Base-by-base conservation (phyloP, 2,113 vertebrate species). In the Polypterus senegalus region DNA sequence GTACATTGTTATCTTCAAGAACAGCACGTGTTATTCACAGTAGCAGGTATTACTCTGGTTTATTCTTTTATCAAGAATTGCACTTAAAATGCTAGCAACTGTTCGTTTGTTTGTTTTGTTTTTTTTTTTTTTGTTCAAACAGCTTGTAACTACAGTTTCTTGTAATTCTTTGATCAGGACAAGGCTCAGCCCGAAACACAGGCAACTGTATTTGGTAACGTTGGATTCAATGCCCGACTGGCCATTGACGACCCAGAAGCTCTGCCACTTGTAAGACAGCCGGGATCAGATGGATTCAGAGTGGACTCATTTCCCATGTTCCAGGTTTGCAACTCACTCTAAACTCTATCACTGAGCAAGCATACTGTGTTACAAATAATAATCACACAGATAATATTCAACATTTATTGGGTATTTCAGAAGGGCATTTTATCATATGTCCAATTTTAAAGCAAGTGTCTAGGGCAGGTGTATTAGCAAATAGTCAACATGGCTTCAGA, bases 131-230 rank as follows among this genome's bases (percentile, higher is more conserved):
- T 27, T 27, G 27, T n/a, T 48, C 9, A 54, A 43, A 27, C 27
- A 27, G 27, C 27, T 1, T 27, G 27, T 27, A 27, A 27, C 27
- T 27, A 27, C 27, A 27, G 10, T 61, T 47, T 61, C 49, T 61
- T 61, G 49, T 56, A 58, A 7, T 11, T 66, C 63, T 58, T 46
- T 49, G 3, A 53, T 9, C 67, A 88, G 94, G 94, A 98, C 79
- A 97, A 95, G 74, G 89, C 90, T 62, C 93, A 97, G 72, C 92
- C 93, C 0, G 93, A 97, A 73, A 97, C 91, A 1, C 93, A 94
- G 76, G 86, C 83, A 3, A 80, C 63, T 7, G 80, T 69, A 57
- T 98, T 98, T 71, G 87, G 92, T 48, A 85, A 86, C 57, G 75
- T 95, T 9, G 63, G 73, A 55, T 98, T 98, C 70, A 92, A 93